These are phyloP conservation scores for Xestia rhomboidea DNA, from an alignment of 2,888 invertebrate genomes.

Conservation along the genomic window DNA sequence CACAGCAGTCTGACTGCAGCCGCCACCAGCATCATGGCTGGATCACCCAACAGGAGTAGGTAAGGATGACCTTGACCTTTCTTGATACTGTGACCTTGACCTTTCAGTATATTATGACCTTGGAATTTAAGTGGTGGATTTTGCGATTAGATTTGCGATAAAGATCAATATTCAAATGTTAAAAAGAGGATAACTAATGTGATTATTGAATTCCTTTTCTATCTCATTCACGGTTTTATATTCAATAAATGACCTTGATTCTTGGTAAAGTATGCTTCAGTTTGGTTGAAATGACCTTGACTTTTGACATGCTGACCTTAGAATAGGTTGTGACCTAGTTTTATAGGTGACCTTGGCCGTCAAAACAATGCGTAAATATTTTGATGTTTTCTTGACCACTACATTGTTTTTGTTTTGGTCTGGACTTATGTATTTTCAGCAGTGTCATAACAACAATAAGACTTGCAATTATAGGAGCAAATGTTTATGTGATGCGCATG, in stretches of 20 bases:
- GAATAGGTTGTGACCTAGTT: conserved; percentile 35
- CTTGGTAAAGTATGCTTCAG: conserved; percentile 4
- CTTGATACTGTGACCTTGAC: neutral
- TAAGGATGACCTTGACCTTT: conserved; percentile 61
- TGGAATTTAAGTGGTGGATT: neutral
- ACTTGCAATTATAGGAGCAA: no score
- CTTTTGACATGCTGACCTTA: conserved; percentile 46
- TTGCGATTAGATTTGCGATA: neutral
- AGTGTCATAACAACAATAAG: neutral
- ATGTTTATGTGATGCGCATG: no score
- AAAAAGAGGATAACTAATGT: neutral
- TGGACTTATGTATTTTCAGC: neutral
- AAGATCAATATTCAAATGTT: neutral
- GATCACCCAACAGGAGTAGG: conserved; percentile 87
- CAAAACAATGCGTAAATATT: conserved; percentile 34
- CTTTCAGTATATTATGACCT: neutral
- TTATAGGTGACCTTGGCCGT: conserved; percentile 16
- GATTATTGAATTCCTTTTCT: neutral
- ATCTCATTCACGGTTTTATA: neutral
- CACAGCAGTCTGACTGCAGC: conserved; percentile 88
- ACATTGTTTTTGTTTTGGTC: conserved; percentile 11
- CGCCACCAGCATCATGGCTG: conserved; percentile 84
- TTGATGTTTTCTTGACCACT: conserved; percentile 7
- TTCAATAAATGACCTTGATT: conserved; percentile 2
- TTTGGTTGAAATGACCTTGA: conserved; percentile 45